phyloP scores from a whole-genome alignment of 2,113 vertebrate genomes.

The Fregata magnificens region DNA sequence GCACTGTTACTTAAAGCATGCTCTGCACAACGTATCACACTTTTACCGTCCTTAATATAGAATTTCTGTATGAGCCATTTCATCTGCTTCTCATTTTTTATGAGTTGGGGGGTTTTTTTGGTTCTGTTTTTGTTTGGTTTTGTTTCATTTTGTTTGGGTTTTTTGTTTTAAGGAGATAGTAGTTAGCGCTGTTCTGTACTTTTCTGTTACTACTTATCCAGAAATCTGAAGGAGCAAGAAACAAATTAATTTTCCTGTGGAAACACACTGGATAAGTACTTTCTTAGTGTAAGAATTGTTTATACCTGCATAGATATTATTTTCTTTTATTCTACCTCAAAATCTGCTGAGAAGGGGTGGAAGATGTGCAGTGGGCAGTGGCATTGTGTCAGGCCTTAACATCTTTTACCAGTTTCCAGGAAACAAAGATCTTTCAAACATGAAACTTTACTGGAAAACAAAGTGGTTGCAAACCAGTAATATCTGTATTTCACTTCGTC shows the following conservation, averaged over 20 bases:
- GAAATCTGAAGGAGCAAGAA: neutral
- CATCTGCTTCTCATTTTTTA: neutral
- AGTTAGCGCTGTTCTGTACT: neutral
- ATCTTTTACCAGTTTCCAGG: neutral
- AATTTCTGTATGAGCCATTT: neutral
- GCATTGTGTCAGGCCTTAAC: neutral
- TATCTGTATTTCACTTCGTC: neutral
- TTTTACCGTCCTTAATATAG: neutral
- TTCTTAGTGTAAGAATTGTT: neutral
- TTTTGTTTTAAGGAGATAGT: neutral
- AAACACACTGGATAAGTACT: neutral
- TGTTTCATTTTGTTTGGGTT: neutral
- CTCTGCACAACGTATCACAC: neutral
- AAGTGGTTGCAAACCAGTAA: neutral
- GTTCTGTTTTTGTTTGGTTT: neutral
- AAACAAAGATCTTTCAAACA: neutral
- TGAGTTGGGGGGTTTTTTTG: neutral
- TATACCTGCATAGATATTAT: neutral
- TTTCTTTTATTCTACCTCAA: neutral
- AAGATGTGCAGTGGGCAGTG: neutral
- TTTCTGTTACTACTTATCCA: neutral
- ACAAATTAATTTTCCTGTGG: neutral
- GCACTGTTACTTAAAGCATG: neutral
- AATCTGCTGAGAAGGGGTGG: neutral
- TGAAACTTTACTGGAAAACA: neutral